A percentile compares a stretch with the other conserved stretches of the same genome.
Conservation (phyloP, 1,140 invertebrate species). For the Caerostris extrusa region DNA sequence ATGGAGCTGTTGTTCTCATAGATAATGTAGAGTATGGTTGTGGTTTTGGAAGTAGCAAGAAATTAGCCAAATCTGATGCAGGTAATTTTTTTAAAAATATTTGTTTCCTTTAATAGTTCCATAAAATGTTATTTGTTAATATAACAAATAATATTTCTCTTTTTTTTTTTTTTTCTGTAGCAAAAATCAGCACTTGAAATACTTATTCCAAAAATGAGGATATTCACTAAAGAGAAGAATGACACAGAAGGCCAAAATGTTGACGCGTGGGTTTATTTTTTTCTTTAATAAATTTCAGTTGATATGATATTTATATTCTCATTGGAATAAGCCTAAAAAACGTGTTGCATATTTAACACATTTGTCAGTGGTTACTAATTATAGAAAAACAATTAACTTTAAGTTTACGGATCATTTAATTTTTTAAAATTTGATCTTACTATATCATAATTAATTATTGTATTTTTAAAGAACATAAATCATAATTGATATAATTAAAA, state of each 20-base stretch:
- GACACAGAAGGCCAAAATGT: constrained; percentile 82
- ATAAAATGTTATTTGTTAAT: not conserved
- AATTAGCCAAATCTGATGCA: constrained; percentile 96
- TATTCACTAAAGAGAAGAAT: constrained; percentile 82
- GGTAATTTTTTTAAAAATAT: constrained; percentile 78
- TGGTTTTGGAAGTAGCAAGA: constrained; percentile 96
- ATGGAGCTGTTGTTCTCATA: constrained; percentile 95
- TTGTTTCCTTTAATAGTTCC: not conserved
- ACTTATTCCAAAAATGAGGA: constrained; percentile 95
- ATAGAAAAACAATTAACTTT: too few relatives aligned
- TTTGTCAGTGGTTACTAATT: too few relatives aligned
- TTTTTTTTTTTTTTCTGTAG: constrained; percentile 26
- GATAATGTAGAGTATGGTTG: constrained; percentile 95
- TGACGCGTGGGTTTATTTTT: constrained; percentile 83
- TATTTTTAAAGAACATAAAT: too few relatives aligned
- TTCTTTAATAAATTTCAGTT: constrained; percentile 61
- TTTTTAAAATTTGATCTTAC: too few relatives aligned
- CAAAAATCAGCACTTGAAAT: constrained; percentile 92
- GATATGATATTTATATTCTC: not conserved
- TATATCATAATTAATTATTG: too few relatives aligned
- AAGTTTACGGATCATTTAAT: too few relatives aligned
- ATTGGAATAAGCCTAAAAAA: too few relatives aligned
- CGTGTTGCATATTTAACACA: too few relatives aligned
- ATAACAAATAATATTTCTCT: not conserved
- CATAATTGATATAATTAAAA: too few relatives aligned